A percentile compares a stretch with the other conserved stretches of the same genome.
phyloP scores from a whole-genome alignment of 1,140 invertebrate genomes.

The Heliconius himera region DNA sequence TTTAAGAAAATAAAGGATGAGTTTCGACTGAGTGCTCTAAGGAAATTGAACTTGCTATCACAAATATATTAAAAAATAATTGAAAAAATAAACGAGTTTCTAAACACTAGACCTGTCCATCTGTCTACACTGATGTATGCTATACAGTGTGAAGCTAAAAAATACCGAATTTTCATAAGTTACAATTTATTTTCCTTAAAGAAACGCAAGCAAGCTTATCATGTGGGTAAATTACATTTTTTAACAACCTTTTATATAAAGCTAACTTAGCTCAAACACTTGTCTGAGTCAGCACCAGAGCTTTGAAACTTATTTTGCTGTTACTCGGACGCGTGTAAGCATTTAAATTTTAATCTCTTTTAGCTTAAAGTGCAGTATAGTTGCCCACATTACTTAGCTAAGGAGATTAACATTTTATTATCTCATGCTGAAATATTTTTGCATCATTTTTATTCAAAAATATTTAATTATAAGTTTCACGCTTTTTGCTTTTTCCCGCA shows the following conservation, averaged over 20 bases:
- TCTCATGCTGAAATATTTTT: not conserved
- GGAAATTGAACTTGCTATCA: not conserved
- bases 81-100: not conserved
- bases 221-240: not conserved
- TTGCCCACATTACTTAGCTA: not conserved
- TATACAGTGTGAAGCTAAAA: too few relatives aligned
- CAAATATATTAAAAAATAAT: not conserved
- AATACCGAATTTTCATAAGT: too few relatives aligned
- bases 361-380: not conserved
- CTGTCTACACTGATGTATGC: too few relatives aligned
- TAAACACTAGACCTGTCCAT: too few relatives aligned
- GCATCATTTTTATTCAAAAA: not conserved
- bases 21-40: too few relatives aligned
- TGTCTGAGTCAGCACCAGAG: not conserved
- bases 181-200: too few relatives aligned
- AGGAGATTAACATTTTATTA: not conserved
- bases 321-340: not conserved
- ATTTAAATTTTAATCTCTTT: not conserved
- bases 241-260: not conserved
- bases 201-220: too few relatives aligned
- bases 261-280: not conserved
- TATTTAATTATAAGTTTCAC: not conserved
- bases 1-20: not conserved
- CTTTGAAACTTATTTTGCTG: not conserved
- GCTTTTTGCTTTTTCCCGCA: too few relatives aligned